phyloP scores from a whole-genome alignment of 2,797 vertebrate species.

The Macroramphosus scolopax region DNA sequence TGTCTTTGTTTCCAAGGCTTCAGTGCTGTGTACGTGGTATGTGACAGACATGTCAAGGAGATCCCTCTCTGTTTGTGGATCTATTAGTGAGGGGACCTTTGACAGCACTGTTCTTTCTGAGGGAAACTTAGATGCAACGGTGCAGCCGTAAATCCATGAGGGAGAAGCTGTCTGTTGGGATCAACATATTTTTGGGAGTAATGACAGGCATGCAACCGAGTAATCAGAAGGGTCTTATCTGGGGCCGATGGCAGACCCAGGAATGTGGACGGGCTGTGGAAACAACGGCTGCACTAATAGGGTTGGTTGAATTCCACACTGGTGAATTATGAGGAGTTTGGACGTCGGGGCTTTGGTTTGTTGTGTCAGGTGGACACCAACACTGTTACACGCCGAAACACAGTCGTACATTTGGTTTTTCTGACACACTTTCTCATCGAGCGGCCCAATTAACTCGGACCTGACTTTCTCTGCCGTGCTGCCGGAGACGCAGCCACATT shows the following conservation, averaged over 20 bases:
- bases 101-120: conserved; percentile 21
- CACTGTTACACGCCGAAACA: conserved; percentile 66
- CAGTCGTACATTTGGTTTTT: conserved; percentile 80
- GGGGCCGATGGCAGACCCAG: conserved; percentile 57
- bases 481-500: conserved; percentile 64
- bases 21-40: conserved; percentile 9
- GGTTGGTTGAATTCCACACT: conserved; percentile 77
- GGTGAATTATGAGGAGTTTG: conserved; percentile 81
- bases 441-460: conserved; percentile 78
- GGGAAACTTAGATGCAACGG: conserved; percentile 26
- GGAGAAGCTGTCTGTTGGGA: conserved; percentile 51
- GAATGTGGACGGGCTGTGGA: conserved; percentile 75
- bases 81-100: conserved; percentile 17
- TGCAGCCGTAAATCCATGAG: conserved; percentile 40
- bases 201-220: conserved; percentile 64
- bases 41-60: conserved; percentile 17
- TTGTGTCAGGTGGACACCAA: conserved; percentile 87
- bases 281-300: conserved; percentile 70
- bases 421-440: conserved; percentile 78
- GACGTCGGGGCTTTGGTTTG: conserved; percentile 82
- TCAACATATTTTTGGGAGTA: conserved; percentile 72
- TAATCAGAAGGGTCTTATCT: conserved; percentile 80
- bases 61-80: too few species aligned
- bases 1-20: too few species aligned
- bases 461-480: conserved; percentile 77